Evolutionary conservation across 2,888 invertebrate genomes (phyloP).

Genomic region (Drosophila histrio): DNA sequence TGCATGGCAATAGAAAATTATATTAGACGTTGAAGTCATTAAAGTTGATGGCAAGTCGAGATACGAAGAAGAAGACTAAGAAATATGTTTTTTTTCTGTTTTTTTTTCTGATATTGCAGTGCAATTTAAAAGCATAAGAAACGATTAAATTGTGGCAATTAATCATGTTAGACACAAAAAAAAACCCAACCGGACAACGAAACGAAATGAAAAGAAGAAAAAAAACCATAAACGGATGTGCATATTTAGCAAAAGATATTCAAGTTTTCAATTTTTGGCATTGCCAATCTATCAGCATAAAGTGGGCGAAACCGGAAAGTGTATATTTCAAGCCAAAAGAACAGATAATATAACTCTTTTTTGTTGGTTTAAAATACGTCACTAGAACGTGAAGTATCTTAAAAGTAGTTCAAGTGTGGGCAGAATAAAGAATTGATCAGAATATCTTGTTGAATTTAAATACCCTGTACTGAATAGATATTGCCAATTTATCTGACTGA

Average conservation of each 20-base stretch:
- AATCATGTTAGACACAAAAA: conserved; percentile 35
- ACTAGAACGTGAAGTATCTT: neutral
- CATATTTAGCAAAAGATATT: conserved; percentile 12
- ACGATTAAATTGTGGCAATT: conserved; percentile 23
- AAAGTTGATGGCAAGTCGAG: conserved; percentile 26
- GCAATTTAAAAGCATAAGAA: conserved; percentile 20
- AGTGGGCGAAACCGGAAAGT: conserved; percentile 4
- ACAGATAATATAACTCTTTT: neutral
- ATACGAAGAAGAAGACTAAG: neutral
- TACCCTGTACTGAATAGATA: neutral
- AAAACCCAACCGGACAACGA: conserved; percentile 33
- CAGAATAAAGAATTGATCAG: neutral
- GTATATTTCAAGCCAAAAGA: neutral
- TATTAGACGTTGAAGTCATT: conserved; percentile 27
- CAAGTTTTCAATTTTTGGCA: conserved; percentile 3
- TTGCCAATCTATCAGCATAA: conserved; percentile 26
- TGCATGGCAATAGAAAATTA: conserved; percentile 34
- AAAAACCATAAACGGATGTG: conserved; percentile 32
- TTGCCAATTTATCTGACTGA: neutral
- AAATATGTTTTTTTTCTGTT: neutral
- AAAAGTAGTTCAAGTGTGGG: conserved; percentile 4
- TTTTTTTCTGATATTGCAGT: neutral
- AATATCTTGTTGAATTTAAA: neutral
- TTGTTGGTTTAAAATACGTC: neutral
- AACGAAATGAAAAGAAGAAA: neutral